These are phyloP conservation scores for Rutpela maculata DNA, from an alignment of 2,888 invertebrate genomes.

Conservation along the genomic window DNA sequence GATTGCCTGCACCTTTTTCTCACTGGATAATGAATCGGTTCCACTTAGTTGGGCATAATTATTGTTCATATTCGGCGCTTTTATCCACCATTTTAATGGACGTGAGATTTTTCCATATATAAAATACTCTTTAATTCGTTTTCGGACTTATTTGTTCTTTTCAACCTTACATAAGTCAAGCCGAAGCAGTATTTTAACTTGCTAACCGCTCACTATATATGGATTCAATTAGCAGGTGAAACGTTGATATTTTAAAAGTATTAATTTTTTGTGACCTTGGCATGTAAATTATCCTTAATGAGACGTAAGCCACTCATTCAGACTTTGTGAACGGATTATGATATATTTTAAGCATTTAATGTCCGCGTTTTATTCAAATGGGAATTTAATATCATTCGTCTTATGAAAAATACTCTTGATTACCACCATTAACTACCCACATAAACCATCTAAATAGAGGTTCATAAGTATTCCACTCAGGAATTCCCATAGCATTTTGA, in stretches of 20 bases:
- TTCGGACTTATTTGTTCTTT: neutral
- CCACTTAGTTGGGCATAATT: neutral
- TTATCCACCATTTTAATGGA: neutral
- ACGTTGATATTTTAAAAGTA: constrained; percentile 19
- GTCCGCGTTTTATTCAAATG: neutral
- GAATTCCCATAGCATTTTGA: too few relatives aligned
- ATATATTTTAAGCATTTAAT: constrained; percentile 3
- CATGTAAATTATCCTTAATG: constrained; percentile 24
- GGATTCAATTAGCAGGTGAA: constrained; percentile 32
- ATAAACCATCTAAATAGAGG: neutral
- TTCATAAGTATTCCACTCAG: neutral
- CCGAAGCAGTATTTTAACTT: constrained; percentile 1
- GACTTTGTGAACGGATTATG: constrained; percentile 20
- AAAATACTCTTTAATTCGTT: neutral
- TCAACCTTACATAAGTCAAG: neutral
- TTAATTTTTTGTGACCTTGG: constrained; percentile 24
- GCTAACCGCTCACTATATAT: constrained; percentile 17
- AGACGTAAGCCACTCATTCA: constrained; percentile 24
- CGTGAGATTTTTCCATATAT: neutral
- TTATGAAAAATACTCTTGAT: neutral
- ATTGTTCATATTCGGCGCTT: neutral
- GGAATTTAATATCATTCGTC: neutral
- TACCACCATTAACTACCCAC: neutral
- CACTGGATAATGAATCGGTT: neutral
- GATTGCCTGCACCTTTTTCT: neutral